These are phyloP conservation scores for Gnathonemus echidnorhynchus DNA, from an alignment of 2,113 vertebrate genomes.

Conservation along the genomic window DNA sequence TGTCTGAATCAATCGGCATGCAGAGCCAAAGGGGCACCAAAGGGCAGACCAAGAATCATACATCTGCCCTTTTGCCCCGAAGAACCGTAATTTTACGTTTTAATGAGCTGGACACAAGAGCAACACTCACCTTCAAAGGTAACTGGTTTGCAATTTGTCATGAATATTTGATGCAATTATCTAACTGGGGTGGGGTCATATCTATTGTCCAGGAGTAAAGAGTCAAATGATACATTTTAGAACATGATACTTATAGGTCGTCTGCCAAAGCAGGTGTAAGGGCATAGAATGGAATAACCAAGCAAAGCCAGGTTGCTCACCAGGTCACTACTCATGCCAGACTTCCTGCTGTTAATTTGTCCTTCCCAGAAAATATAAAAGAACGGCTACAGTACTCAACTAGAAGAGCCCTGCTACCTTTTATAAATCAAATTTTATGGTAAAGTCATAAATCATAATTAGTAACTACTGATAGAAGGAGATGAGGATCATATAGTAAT, in stretches of 20 bases:
- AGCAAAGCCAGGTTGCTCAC: neutral
- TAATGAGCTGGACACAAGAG: neutral
- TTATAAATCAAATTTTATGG: constrained; percentile 30
- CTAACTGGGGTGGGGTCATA: constrained; percentile 19
- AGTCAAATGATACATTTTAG: constrained; percentile 36
- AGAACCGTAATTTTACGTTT: neutral
- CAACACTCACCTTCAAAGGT: neutral
- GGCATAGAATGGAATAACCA: neutral
- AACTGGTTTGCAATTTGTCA: constrained; percentile 24
- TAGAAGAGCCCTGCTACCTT: constrained; percentile 2
- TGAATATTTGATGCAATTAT: constrained; percentile 45
- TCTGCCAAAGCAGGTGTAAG: constrained; percentile 25
- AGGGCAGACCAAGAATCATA: neutral
- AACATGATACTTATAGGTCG: constrained; percentile 26
- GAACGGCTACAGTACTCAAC: neutral
- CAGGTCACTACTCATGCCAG: neutral
- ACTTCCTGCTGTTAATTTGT: neutral
- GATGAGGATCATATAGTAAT: constrained; percentile 36
- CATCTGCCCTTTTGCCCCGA: neutral
- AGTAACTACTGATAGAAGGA: constrained; percentile 23
- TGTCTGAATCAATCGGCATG: neutral
- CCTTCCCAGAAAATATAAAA: neutral
- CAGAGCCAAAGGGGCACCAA: neutral
- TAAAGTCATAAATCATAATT: constrained; percentile 14
- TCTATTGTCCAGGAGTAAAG: constrained; percentile 32